Evolutionary conservation across 2,797 vertebrate genomes (phyloP), one percentile per base, ranked within the genome.

Genomic region (Lithobates sylvaticus): DNA sequence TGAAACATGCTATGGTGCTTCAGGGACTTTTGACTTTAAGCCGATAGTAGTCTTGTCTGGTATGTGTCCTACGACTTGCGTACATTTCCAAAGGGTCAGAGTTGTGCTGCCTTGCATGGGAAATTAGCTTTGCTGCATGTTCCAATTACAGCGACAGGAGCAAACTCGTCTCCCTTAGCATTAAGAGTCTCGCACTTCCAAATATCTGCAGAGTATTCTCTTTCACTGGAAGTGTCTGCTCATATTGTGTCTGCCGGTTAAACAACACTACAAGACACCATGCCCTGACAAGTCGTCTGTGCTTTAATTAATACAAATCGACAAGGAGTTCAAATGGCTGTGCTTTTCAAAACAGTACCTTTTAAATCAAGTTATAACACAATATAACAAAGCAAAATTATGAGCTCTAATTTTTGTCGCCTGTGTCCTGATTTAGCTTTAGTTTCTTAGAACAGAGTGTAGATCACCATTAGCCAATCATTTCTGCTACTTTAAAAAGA

Each of bases 91-190:
- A 84, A 81, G 79, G 86, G 81, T 87, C 81, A 79, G 76, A 42
- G 58, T 47, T 58, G 70, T 68, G 50, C 78, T 82, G 34, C 81
- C 61, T 75, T 76, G 27, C 86, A 80, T 87, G 76, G 81, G 86
- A 87, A 87, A 61, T 50, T 21, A 80, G 78, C 10, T 16, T 50
- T 12, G n/a, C 26, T 44, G 32, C 81, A 42, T 87, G 67, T 78
- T 87, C 81, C 81, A 84, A 87, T 87, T 87, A 87, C 86, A 87
- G 71, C 13, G 75, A 87, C 86, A 87, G 86, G 86, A 84, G 86
- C 71, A 74, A 87, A 87, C 86, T 84, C 81, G 86, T 69, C 70
- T 61, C 78, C 70, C 47, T 75, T 16, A 34, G 61, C 78, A 39
- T 86, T 47, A 50, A 76, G 54, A 78, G 81, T 29, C 69, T 78